Conservation (phyloP, 2,888 invertebrate genomes). For the Pristionchus mayeri region DNA sequence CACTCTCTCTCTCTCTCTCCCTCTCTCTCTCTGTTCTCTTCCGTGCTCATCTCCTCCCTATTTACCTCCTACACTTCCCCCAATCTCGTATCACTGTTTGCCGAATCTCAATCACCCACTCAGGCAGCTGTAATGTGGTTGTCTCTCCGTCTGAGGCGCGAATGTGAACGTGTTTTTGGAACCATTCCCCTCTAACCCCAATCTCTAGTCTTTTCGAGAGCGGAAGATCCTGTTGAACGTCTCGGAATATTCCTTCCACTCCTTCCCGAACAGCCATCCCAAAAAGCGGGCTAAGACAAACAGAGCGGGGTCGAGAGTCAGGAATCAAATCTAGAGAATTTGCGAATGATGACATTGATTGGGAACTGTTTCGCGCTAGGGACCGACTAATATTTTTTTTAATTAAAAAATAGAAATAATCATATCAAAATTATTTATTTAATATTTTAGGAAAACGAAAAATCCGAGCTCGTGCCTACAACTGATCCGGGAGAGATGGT, state of each 20-base stretch:
- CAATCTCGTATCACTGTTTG: no score
- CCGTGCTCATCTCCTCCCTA: constrained; percentile 3
- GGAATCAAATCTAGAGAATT: not conserved
- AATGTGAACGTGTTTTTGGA: no score
- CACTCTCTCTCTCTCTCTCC: not conserved
- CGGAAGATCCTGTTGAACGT: not conserved
- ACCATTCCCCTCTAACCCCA: not conserved
- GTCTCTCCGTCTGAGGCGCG: no score
- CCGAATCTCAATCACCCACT: no score
- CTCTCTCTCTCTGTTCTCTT: not conserved
- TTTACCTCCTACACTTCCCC: not conserved
- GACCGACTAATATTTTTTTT: not conserved
- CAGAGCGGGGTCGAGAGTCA: constrained; percentile 31
- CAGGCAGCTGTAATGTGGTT: no score
- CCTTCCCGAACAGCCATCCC: constrained; percentile 6
- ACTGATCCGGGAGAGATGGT: constrained; percentile 30
- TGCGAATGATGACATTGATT: not conserved
- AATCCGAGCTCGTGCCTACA: constrained; percentile 36
- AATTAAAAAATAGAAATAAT: not conserved
- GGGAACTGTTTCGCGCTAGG: not conserved
- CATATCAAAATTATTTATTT: not conserved
- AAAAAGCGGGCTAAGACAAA: constrained; percentile 25
- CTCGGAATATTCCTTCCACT: not conserved
- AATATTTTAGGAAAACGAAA: constrained; percentile 31
- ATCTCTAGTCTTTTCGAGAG: not conserved